Conservation (phyloP, 2,888 invertebrate genomes). For the Fragum sueziense region DNA sequence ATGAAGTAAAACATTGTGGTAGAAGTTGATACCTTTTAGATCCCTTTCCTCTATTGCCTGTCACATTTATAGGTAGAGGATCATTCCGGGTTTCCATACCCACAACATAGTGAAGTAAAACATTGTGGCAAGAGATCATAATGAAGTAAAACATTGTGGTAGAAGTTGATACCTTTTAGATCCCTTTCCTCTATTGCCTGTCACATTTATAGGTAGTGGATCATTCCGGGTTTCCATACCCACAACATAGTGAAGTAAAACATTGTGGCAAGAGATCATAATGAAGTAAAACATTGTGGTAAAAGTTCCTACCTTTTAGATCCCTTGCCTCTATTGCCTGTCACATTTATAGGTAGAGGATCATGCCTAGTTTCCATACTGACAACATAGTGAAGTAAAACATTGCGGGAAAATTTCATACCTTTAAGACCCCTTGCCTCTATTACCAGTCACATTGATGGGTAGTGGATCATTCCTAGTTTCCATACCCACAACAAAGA, state of each 20-base stretch:
- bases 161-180: constrained; percentile 83
- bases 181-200: constrained; percentile 82
- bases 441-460: constrained; percentile 83
- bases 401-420: no score
- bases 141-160: no score
- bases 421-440: constrained; percentile 83
- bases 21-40: constrained; percentile 83
- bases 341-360: constrained; percentile 87
- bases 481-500: constrained; percentile 91
- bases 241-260: no score
- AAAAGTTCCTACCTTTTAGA: constrained; percentile 80
- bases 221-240: constrained; percentile 93
- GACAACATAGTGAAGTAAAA: no score
- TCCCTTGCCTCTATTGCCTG: constrained; percentile 82
- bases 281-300: no score
- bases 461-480: constrained; percentile 92
- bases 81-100: constrained; percentile 93
- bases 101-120: no score
- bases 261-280: no score
- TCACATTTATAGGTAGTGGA: constrained; percentile 87
- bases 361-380: constrained; percentile 93
- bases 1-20: no score
- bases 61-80: constrained; percentile 87
- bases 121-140: no score
- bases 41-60: constrained; percentile 82